Base-by-base conservation (phyloP, 1,140 invertebrate species). In the Pectinophora gossypiella region DNA sequence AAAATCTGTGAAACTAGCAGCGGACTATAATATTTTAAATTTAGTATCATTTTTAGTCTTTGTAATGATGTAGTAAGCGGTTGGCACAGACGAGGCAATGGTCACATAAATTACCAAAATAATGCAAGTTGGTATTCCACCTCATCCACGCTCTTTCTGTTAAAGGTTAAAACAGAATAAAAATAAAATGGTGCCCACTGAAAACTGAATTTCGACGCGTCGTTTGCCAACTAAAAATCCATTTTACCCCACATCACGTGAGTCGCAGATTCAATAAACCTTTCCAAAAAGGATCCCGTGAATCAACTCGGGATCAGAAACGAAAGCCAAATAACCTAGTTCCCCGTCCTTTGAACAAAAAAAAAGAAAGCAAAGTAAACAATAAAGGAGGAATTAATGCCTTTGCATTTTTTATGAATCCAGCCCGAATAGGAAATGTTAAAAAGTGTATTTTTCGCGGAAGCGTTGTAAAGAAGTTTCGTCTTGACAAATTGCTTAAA, bases 401-500 rank as follows among this genome's bases (percentile, higher is more conserved):
- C 27, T 7, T 12, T 32, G 1, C 27, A 32, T 32, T n/a, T n/a
- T 32, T 9, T 9, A 32, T n/a, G n/a, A 32, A 32, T 32, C n/a
- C 27, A 9, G 27, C 9, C 2, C 27, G 27, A n/a, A 32, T 32
- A 32, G n/a, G 15, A 18, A 40, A 40, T 18, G 36, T 40, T 40
- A 13, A 3, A 40, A 40, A 40, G 15, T 16, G 36, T 13, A 16
- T 16, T 3, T 2, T 6, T 13, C 36, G 36, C 27, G 27, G 27
- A n/a, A 32, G 27, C 27, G 6, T n/a, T 9, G 36, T 18, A 40
- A 40, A 18, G n/a, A 40, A 15, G n/a, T 40, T 40, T 40, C n/a
- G 36, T 12, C 10, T 40, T 40, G 36, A 40, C 36, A 40, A 40
- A 40, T 40, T 40, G 16, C 36, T 40, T 18, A 40, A 40, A 40